These are phyloP conservation scores for Tiliqua scincoides DNA, from an alignment of 2,113 vertebrate genomes.

Conservation along the genomic window DNA sequence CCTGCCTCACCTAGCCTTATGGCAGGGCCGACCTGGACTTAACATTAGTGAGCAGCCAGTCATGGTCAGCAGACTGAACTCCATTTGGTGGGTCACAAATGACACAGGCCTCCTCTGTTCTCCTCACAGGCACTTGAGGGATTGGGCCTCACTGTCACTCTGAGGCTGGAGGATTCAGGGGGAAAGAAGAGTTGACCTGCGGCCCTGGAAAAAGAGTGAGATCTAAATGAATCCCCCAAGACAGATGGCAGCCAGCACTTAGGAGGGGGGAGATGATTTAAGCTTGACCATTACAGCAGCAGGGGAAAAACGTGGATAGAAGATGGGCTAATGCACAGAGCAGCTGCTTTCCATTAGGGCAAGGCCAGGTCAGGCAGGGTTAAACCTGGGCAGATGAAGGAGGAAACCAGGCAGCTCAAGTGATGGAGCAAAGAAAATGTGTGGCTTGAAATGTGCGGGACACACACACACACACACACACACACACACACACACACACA, in stretches of 20 bases:
- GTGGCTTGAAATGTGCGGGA: background rate
- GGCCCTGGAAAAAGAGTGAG: slow-evolving; percentile 37
- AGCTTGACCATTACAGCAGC: slow-evolving; percentile 58
- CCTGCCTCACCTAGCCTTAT: too few relatives aligned
- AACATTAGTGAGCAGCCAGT: too few relatives aligned
- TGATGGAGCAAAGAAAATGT: slow-evolving; percentile 61
- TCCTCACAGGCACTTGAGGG: too few relatives aligned
- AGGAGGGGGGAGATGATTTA: slow-evolving; percentile 67
- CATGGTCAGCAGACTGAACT: too few relatives aligned
- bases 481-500: too few relatives aligned
- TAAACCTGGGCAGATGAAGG: slow-evolving; percentile 70
- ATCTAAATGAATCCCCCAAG: slow-evolving; percentile 33
- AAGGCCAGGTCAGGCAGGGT: slow-evolving; percentile 69
- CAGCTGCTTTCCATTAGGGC: slow-evolving; percentile 70
- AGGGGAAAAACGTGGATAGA: slow-evolving; percentile 48
- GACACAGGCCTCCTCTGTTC: too few relatives aligned
- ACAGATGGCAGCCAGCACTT: slow-evolving; percentile 58
- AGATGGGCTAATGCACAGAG: slow-evolving; percentile 51
- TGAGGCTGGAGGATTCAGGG: background rate
- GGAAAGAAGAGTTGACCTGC: slow-evolving; percentile 35
- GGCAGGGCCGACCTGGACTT: too few relatives aligned
- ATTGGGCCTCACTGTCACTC: too few relatives aligned
- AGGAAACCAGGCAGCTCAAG: slow-evolving; percentile 62
- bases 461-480: too few relatives aligned
- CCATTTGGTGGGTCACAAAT: background rate